A percentile compares a stretch with the other conserved stretches of the same genome.
Conservation (phyloP, 2,113 vertebrate genomes). For the Notothenia rossii region DNA sequence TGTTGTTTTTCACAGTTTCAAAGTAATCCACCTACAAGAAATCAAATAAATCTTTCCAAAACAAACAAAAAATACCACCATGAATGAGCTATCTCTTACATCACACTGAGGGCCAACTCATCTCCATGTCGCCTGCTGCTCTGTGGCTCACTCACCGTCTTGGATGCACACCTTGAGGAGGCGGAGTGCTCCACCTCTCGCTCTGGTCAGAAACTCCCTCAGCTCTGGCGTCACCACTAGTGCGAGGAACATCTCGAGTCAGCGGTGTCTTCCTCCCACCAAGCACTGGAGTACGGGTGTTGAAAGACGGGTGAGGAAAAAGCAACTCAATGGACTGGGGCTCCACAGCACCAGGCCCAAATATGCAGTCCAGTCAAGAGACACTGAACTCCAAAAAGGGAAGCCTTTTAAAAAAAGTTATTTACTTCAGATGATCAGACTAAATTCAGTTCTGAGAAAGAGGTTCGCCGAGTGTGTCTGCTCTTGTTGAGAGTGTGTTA, state of each 20-base stretch:
- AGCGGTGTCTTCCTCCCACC: conserved; percentile 63
- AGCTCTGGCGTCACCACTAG: conserved; percentile 94
- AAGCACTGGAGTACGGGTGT: conserved; percentile 11
- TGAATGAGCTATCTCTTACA: not conserved
- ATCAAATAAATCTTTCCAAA: not conserved
- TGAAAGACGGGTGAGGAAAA: not conserved
- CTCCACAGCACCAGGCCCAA: conserved; percentile 23
- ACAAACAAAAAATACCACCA: not conserved
- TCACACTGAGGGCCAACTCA: not conserved
- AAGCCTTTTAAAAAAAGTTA: not conserved
- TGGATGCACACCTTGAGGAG: conserved; percentile 97
- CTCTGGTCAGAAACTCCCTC: conserved; percentile 94
- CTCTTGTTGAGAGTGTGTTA: conserved; percentile 47
- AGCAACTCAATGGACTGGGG: conserved; percentile 9
- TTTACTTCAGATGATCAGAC: not conserved
- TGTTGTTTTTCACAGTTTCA: not conserved
- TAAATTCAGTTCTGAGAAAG: conserved; percentile 13
- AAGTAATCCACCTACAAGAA: not conserved
- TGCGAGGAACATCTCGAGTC: conserved; percentile 93
- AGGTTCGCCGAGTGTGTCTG: conserved; percentile 49
- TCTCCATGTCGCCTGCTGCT: not conserved
- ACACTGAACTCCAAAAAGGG: not conserved
- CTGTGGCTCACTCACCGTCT: conserved; percentile 90
- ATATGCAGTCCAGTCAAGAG: conserved; percentile 28
- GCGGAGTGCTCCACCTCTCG: conserved; percentile 90